Conservation (phyloP, 2,797 vertebrate species). For the Pipistrellus nathusii region DNA sequence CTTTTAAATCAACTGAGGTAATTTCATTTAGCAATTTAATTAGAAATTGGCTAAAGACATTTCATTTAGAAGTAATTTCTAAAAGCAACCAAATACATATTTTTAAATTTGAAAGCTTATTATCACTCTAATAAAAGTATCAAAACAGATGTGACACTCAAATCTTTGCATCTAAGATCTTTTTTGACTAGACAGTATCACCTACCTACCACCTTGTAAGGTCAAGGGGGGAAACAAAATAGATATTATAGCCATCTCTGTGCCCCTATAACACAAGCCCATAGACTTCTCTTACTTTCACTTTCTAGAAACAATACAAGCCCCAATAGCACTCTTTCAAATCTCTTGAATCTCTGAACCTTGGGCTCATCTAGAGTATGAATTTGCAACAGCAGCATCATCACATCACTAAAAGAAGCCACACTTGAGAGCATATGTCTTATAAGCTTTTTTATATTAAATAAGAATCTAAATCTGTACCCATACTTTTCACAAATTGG, state of each 20-base stretch:
- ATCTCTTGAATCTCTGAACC: background rate
- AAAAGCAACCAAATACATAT: slow-evolving; percentile 62
- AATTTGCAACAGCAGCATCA: slow-evolving; percentile 23
- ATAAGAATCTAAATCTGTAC: slow-evolving; percentile 74
- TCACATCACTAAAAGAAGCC: slow-evolving; percentile 29
- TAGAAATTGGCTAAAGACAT: slow-evolving; percentile 55
- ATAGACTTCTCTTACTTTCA: background rate
- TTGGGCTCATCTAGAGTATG: background rate
- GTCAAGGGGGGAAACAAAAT: background rate
- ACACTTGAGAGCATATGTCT: slow-evolving; percentile 5
- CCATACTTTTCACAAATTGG: slow-evolving; percentile 63
- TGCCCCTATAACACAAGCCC: background rate
- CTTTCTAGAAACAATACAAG: background rate
- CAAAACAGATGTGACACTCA: background rate
- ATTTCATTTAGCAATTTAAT: slow-evolving; percentile 70
- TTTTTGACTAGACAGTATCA: slow-evolving; percentile 74
- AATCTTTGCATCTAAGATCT: slow-evolving; percentile 60
- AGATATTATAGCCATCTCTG: background rate
- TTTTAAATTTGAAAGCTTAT: slow-evolving; percentile 81
- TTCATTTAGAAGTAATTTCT: slow-evolving; percentile 62
- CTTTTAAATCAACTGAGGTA: slow-evolving; percentile 57
- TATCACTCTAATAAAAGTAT: slow-evolving; percentile 12
- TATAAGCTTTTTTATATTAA: slow-evolving; percentile 2
- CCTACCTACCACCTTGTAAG: background rate
- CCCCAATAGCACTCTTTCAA: background rate